Percentiles rank a stretch among this genome's conserved stretches.
phyloP scores from a whole-genome alignment of 2,888 invertebrate species.

The Argynnis bischoffii region DNA sequence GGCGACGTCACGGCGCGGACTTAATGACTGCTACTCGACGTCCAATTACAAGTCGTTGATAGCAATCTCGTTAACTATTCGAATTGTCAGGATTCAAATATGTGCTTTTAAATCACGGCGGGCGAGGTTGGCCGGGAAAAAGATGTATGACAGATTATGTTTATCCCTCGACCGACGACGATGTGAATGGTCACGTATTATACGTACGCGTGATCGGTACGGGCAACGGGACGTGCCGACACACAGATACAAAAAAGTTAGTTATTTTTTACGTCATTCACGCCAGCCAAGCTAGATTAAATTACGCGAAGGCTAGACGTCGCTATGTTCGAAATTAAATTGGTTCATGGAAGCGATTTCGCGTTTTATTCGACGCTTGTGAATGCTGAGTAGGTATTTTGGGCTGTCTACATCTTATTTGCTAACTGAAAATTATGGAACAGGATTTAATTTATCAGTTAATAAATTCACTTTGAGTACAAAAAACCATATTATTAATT shows the following conservation, averaged over 20 bases:
- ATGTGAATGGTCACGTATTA: constrained; percentile 73
- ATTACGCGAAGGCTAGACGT: constrained; percentile 57
- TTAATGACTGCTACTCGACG: constrained; percentile 55
- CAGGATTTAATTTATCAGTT: neutral
- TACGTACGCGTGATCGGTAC: constrained; percentile 65
- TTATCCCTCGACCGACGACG: constrained; percentile 56
- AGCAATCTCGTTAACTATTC: constrained; percentile 46
- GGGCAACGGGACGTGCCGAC: constrained; percentile 61
- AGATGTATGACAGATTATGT: constrained; percentile 60
- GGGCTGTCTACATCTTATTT: constrained; percentile 29
- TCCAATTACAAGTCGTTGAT: constrained; percentile 54
- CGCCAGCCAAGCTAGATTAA: constrained; percentile 53
- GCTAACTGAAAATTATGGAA: constrained; percentile 19
- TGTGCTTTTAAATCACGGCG: constrained; percentile 54
- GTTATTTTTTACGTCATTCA: constrained; percentile 54
- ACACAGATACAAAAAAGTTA: constrained; percentile 57
- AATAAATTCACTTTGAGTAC: neutral
- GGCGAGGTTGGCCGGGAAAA: constrained; percentile 38
- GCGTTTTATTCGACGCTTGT: constrained; percentile 34
- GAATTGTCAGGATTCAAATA: constrained; percentile 50
- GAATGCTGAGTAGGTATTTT: constrained; percentile 26
- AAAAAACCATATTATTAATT: no score
- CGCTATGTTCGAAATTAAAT: constrained; percentile 51
- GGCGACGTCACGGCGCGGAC: constrained; percentile 43
- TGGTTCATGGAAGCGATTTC: constrained; percentile 46